Evolutionary conservation across 2,888 invertebrate species (phyloP).

Genomic region (Catotricha subobsoleta): DNA sequence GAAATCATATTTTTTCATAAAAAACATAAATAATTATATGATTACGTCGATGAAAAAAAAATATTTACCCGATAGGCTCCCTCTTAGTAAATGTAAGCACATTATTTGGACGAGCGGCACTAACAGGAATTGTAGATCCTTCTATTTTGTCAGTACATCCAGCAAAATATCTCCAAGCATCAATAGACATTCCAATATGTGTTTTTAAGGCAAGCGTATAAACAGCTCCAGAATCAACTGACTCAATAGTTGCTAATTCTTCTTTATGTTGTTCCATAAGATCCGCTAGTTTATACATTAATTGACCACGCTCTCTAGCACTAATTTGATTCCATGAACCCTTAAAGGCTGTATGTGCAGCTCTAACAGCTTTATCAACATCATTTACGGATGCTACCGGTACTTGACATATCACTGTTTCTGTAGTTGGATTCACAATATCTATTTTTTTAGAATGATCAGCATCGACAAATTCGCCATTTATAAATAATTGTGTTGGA

Average conservation of each 20-base stretch:
- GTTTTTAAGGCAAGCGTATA: slow-evolving; percentile 93
- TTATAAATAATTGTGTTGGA: slow-evolving; percentile 79
- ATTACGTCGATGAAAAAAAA: background rate
- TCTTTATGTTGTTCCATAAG: slow-evolving; percentile 89
- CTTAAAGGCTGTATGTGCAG: slow-evolving; percentile 75
- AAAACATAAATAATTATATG: background rate
- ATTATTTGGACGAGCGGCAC: slow-evolving; percentile 76
- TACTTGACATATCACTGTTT: slow-evolving; percentile 56
- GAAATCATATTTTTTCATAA: slow-evolving; percentile 7
- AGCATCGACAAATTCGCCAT: slow-evolving; percentile 75
- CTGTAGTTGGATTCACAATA: slow-evolving; percentile 71
- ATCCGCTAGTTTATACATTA: slow-evolving; percentile 78
- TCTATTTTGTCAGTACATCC: slow-evolving; percentile 95
- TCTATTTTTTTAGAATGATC: slow-evolving; percentile 43
- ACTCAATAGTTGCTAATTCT: slow-evolving; percentile 86
- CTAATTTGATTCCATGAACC: slow-evolving; percentile 93
- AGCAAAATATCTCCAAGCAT: slow-evolving; percentile 91
- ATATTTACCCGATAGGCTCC: slow-evolving; percentile 69
- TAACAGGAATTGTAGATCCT: slow-evolving; percentile 80
- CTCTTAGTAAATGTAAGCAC: slow-evolving; percentile 76
- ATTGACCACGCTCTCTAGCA: slow-evolving; percentile 69
- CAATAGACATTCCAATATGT: slow-evolving; percentile 94
- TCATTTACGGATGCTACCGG: slow-evolving; percentile 58
- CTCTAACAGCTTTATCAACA: slow-evolving; percentile 72
- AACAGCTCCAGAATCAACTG: slow-evolving; percentile 88